Evolutionary conservation across 2,888 invertebrate species (phyloP).

Genomic region (Rhyacophila evoluta): DNA sequence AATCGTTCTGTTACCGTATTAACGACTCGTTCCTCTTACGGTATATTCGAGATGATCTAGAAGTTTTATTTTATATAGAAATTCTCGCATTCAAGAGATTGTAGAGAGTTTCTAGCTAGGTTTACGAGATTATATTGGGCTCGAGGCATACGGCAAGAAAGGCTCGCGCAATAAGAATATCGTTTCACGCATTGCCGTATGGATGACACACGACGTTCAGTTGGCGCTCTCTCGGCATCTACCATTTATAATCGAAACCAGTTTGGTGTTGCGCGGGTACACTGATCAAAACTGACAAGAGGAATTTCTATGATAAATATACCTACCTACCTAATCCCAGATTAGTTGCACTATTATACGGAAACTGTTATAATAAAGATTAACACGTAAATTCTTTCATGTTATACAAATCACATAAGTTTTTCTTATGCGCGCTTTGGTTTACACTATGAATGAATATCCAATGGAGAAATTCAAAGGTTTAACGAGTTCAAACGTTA

Average conservation of each 20-base stretch:
- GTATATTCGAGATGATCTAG: too few species aligned
- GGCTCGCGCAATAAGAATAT: background rate
- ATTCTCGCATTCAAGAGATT: too few species aligned
- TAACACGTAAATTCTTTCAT: background rate
- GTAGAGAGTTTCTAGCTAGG: too few species aligned
- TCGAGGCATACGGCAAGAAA: background rate
- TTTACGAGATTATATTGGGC: too few species aligned
- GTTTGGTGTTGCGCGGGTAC: slow-evolving; percentile 7
- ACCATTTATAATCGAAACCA: slow-evolving; percentile 10
- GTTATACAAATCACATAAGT: too few species aligned
- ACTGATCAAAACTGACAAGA: slow-evolving; percentile 11
- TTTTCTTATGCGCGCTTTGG: too few species aligned
- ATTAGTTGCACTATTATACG: background rate
- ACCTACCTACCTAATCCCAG: background rate
- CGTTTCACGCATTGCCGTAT: background rate
- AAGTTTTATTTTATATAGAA: too few species aligned
- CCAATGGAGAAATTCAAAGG: too few species aligned
- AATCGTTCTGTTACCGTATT: too few species aligned
- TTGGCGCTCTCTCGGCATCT: slow-evolving; percentile 5
- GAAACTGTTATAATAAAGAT: background rate
- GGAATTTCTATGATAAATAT: slow-evolving; percentile 16
- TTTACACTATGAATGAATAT: too few species aligned
- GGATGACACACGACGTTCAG: slow-evolving; percentile 3
- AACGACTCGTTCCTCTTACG: too few species aligned
- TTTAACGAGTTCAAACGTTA: too few species aligned